Base-by-base conservation (phyloP, 2,888 invertebrate species). In the Hemaris fuciformis region DNA sequence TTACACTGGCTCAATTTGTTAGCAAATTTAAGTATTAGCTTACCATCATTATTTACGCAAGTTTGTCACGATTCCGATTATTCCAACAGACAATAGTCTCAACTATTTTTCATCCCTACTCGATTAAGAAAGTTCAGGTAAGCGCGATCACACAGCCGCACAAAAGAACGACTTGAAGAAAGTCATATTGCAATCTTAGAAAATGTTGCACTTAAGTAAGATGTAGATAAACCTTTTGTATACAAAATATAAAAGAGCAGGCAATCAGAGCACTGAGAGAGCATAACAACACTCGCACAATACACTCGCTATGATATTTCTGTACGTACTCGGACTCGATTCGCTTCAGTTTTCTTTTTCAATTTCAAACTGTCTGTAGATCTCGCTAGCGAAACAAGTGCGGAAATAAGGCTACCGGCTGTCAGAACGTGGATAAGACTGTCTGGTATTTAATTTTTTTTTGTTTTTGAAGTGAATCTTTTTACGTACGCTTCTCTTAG, bases 351-450 rank as follows among this genome's bases (percentile, higher is more conserved):
- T 86, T 85, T 85, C 83, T 80, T 87, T 86, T 87, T 84, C 87
- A 88, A 87, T 88, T 87, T 83, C 79, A 81, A 84, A 86, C 84
- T 85, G 85, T 88, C 84, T 85, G 84, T 72, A 66, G 75, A 71
- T 74, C 73, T 66, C 68, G 60, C 66, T 66, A 67, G 72, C 75
- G 81, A 81, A 83, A 85, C 81, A 85, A 87, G 80, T 77, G 78
- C 77, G 81, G 84, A 84, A 83, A 81, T 83, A 81, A 76, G 80
- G 75, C 72, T 76, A 72, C 25, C 41, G 65, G 63, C 7, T 60
- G 45, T 22, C 41, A 43, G 71, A 62, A 57, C 41, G 45, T 70
- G 79, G 87, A 84, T 75, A 72, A 23, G 78, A 61, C 66, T 43
- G n/a, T 10, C 10, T 18, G 8, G 31, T n/a, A 34, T 3, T 3